These are phyloP conservation scores for Drosophila quadrilineata DNA, from an alignment of 1,140 invertebrate genomes.

Conservation along the genomic window DNA sequence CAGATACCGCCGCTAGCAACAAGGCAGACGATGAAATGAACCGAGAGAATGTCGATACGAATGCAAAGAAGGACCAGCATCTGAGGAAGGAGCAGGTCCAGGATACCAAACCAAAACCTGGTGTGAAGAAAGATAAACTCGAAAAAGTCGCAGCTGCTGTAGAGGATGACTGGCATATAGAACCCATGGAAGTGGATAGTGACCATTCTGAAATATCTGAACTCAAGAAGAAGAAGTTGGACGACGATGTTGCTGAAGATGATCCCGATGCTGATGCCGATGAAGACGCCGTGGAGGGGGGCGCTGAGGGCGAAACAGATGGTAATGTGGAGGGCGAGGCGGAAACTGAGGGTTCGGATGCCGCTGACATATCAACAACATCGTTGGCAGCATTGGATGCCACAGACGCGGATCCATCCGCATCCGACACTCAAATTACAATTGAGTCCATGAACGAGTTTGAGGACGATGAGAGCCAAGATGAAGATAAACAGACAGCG, in stretches of 20 bases:
- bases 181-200: constrained; percentile 40
- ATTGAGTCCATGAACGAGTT: constrained; percentile 63
- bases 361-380: not conserved
- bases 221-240: constrained; percentile 16
- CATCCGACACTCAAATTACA: constrained; percentile 59
- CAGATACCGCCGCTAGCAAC: not conserved
- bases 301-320: not conserved
- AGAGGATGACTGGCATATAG: constrained; percentile 10
- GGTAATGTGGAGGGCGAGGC: constrained; percentile 15
- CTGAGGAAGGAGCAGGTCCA: not conserved
- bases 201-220: constrained; percentile 4
- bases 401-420: constrained; percentile 5
- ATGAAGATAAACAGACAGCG: constrained; percentile 31
- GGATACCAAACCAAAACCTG: too few relatives aligned
- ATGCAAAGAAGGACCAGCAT: not conserved
- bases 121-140: not conserved
- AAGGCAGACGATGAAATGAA: not conserved
- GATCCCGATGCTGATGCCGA: constrained; percentile 1
- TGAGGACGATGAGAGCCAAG: constrained; percentile 62
- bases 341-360: constrained; percentile 20
- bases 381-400: constrained; percentile 10
- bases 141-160: not conserved
- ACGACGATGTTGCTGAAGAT: not conserved
- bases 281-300: not conserved
- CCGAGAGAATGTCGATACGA: too few relatives aligned